Evolutionary conservation across 1,140 invertebrate genomes (phyloP).

Genomic region (Delia radicum): DNA sequence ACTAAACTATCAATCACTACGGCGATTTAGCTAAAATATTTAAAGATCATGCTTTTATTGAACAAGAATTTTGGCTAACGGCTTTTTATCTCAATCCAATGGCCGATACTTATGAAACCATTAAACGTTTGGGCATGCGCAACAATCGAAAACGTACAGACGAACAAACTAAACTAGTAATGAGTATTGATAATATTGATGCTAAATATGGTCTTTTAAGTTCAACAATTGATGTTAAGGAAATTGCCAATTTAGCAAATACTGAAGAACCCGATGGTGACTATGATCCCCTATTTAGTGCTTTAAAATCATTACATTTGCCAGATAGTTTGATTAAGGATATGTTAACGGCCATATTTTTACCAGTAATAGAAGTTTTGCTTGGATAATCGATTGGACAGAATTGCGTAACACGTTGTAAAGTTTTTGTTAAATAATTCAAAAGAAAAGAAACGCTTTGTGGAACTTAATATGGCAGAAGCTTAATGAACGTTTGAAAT

Average conservation of each 20-base stretch:
- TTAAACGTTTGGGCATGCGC: constrained; percentile 38
- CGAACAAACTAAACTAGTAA: constrained; percentile 2
- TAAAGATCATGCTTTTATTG: constrained; percentile 44
- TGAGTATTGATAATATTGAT: constrained; percentile 5
- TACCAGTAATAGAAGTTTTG: constrained; percentile 47
- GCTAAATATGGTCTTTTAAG: constrained; percentile 47
- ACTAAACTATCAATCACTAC: constrained; percentile 42
- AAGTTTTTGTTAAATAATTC: constrained; percentile 37
- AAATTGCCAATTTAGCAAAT: constrained; percentile 46
- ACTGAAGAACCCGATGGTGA: constrained; percentile 39
- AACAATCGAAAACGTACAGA: constrained; percentile 12
- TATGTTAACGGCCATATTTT: constrained; percentile 45
- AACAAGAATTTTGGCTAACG: constrained; percentile 51
- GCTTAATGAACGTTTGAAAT: constrained; percentile 45
- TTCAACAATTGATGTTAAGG: constrained; percentile 50
- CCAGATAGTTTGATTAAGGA: constrained; percentile 46
- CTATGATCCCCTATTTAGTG: constrained; percentile 41
- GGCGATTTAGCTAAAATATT: constrained; percentile 46
- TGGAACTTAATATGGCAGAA: constrained; percentile 51
- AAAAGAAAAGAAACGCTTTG: constrained; percentile 43
- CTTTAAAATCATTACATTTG: constrained; percentile 36
- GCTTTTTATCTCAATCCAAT: constrained; percentile 49
- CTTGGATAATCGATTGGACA: constrained; percentile 47
- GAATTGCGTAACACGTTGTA: constrained; percentile 43
- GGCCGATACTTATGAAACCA: constrained; percentile 37